These are phyloP conservation scores for Macrostomum lignano DNA, from an alignment of 1,140 invertebrate genomes.

Conservation along the genomic window DNA sequence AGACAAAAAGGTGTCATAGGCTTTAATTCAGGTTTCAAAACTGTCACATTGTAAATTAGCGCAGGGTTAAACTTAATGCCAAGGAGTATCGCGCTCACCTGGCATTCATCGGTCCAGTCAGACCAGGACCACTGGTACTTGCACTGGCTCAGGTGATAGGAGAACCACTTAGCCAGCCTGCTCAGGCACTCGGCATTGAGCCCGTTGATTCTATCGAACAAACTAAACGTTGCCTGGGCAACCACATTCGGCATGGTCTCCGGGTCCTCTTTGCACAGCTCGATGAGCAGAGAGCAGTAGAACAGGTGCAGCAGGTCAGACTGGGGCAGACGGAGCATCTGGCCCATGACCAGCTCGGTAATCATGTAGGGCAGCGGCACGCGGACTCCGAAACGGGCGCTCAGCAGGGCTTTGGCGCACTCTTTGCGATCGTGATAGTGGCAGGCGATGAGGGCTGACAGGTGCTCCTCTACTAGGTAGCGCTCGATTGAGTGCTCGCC, in stretches of 20 bases:
- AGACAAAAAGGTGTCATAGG: too few relatives aligned
- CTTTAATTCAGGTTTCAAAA: too few relatives aligned
- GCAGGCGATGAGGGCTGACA: slow-evolving; percentile 17
- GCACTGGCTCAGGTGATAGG: slow-evolving; percentile 94
- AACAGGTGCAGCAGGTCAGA: slow-evolving; percentile 58
- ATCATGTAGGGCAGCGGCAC: slow-evolving; percentile 92
- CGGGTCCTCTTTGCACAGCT: slow-evolving; percentile 80
- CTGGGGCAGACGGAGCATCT: slow-evolving; percentile 66
- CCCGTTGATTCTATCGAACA: slow-evolving; percentile 72
- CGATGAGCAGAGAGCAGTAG: slow-evolving; percentile 77
- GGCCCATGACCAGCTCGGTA: slow-evolving; percentile 64
- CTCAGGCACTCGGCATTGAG: slow-evolving; percentile 92
- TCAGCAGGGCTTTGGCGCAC: slow-evolving; percentile 53
- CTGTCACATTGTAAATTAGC: too few relatives aligned
- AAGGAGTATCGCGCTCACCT: too few relatives aligned
- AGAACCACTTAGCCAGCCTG: slow-evolving; percentile 80
- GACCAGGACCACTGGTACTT: slow-evolving; percentile 91
- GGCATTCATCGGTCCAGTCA: too few relatives aligned
- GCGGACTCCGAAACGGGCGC: slow-evolving; percentile 65
- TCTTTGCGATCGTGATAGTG: not conserved
- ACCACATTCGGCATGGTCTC: slow-evolving; percentile 81
- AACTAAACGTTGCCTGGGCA: slow-evolving; percentile 79
- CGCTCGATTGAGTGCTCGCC: not conserved
- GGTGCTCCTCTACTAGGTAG: not conserved
- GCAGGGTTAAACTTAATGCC: too few relatives aligned